Conservation (phyloP, 2,113 vertebrate species). For the Periophthalmodon schlosseri region DNA sequence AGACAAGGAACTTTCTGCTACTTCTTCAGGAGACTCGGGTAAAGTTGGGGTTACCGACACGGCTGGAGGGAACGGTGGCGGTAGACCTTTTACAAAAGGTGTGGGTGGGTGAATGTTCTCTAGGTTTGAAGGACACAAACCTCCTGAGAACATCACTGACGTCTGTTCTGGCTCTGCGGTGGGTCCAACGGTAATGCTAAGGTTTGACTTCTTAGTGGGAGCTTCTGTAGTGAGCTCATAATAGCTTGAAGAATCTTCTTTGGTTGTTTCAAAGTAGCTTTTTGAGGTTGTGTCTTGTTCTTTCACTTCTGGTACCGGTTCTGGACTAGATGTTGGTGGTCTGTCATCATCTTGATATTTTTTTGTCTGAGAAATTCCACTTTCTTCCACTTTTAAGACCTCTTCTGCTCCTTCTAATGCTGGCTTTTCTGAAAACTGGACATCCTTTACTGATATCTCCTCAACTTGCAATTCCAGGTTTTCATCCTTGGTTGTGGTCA, state of each 20-base stretch:
- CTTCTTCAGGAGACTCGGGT: slow-evolving; percentile 22
- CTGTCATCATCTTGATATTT: slow-evolving; percentile 7
- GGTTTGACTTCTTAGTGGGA: slow-evolving; percentile 18
- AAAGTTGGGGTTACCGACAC: slow-evolving; percentile 39
- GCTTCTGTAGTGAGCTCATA: slow-evolving; percentile 55
- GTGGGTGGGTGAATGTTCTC: slow-evolving; percentile 36
- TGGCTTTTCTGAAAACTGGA: slow-evolving; percentile 3
- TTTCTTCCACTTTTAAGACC: slow-evolving; percentile 3
- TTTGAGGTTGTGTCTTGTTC: slow-evolving; percentile 18
- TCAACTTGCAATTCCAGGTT: slow-evolving; percentile 14
- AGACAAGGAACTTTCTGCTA: slow-evolving; percentile 11
- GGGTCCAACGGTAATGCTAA: slow-evolving; percentile 40
- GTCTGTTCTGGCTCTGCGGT: neutral
- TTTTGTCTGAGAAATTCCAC: slow-evolving; percentile 3
- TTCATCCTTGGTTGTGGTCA: neutral
- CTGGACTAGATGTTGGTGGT: slow-evolving; percentile 22
- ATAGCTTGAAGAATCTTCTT: slow-evolving; percentile 52
- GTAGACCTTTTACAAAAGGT: slow-evolving; percentile 21
- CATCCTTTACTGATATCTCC: slow-evolving; percentile 10
- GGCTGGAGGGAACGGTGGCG: slow-evolving; percentile 24
- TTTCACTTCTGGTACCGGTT: slow-evolving; percentile 14
- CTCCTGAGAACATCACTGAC: slow-evolving; percentile 20
- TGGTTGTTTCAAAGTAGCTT: slow-evolving; percentile 65
- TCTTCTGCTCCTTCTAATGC: neutral
- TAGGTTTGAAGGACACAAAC: slow-evolving; percentile 44